Evolutionary conservation across 2,888 invertebrate species (phyloP).

Genomic region (Odontocolon sp.): DNA sequence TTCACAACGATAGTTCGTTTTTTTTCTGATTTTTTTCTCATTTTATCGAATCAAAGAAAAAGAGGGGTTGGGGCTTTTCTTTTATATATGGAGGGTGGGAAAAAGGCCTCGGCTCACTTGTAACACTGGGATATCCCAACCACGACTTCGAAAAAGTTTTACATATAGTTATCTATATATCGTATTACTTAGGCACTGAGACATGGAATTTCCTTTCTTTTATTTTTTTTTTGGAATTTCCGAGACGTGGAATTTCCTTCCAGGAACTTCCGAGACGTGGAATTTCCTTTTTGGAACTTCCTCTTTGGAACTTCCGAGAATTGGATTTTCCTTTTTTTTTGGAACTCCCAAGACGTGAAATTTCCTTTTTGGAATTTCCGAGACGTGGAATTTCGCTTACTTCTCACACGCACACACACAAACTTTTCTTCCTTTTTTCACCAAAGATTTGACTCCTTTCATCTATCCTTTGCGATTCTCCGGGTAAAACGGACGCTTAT

Average conservation of each 20-base stretch:
- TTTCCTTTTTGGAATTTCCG: conserved; percentile 45
- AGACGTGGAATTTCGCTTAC: conserved; percentile 44
- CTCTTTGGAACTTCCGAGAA: conserved; percentile 1
- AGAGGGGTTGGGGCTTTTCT: background rate
- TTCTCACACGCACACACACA: background rate
- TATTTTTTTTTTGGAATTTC: conserved; percentile 46
- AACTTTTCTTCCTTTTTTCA: background rate
- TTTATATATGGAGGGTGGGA: too few species aligned
- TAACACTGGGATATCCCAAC: conserved; percentile 7
- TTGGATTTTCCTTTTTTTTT: background rate
- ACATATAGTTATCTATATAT: conserved; percentile 28
- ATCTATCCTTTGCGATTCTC: background rate
- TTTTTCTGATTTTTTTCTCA: background rate
- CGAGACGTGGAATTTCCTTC: conserved; percentile 47
- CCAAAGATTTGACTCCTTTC: background rate
- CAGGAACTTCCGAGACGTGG: too few species aligned
- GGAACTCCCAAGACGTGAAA: too few species aligned
- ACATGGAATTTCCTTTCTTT: conserved; percentile 74
- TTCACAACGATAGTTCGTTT: background rate
- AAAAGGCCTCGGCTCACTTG: conserved; percentile 34
- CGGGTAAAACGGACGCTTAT: background rate
- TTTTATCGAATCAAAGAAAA: background rate
- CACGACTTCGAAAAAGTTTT: conserved; percentile 20
- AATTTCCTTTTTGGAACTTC: conserved; percentile 29
- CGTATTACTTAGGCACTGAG: conserved; percentile 76